Conservation (phyloP, 2,797 vertebrate species). For the Hemibagrus guttatus region DNA sequence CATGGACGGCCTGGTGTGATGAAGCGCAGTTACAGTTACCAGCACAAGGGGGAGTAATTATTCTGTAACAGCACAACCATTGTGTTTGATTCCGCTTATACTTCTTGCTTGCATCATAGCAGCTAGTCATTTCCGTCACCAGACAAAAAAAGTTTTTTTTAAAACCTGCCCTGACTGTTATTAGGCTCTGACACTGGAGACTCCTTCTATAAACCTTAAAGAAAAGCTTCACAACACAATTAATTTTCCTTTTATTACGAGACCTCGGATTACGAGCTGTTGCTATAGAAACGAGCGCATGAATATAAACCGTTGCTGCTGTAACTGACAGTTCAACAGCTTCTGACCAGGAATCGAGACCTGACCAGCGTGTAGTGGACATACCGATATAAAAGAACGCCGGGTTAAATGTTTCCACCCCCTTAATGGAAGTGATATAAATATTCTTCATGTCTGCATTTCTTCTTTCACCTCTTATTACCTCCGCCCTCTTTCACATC, state of each 20-base stretch:
- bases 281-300: neutral
- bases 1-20: neutral
- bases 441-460: neutral
- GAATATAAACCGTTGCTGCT: neutral
- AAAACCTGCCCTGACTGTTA: neutral
- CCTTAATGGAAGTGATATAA: neutral
- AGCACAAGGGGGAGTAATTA: neutral
- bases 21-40: neutral
- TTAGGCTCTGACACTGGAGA: neutral
- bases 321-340: neutral
- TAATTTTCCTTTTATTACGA: neutral
- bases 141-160: no score
- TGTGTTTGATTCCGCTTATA: neutral
- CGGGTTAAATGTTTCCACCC: neutral
- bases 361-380: no score
- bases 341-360: neutral
- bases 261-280: neutral
- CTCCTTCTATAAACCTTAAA: neutral
- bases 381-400: no score
- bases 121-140: neutral
- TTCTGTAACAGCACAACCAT: neutral
- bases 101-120: neutral
- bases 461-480: neutral
- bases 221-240: neutral
- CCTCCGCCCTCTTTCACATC: slow-evolving; percentile 11